These are phyloP conservation scores for Saccostrea glomerata DNA, from an alignment of 1,140 invertebrate genomes.

Conservation along the genomic window DNA sequence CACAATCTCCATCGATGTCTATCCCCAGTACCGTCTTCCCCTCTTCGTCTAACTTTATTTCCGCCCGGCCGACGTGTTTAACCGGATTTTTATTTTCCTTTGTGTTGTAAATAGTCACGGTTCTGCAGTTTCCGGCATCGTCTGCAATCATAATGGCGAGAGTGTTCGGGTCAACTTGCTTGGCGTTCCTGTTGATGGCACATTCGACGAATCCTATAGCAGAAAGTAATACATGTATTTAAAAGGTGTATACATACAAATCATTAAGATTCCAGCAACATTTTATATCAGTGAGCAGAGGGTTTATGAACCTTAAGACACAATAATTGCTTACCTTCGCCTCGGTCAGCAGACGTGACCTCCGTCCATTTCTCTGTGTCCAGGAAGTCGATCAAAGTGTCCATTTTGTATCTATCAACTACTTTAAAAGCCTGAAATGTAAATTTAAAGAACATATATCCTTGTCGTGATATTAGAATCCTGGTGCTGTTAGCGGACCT, in stretches of 20 bases:
- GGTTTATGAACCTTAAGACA: too few species aligned
- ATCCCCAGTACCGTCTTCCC: constrained; percentile 51
- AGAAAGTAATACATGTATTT: neutral
- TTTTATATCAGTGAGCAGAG: too few species aligned
- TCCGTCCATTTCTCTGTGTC: neutral
- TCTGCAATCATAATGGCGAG: constrained; percentile 13
- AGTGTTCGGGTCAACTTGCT: constrained; percentile 35
- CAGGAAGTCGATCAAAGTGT: neutral
- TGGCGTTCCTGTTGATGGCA: constrained; percentile 36
- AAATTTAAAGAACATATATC: neutral
- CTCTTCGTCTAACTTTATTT: constrained; percentile 50
- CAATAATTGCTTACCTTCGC: neutral
- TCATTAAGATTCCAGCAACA: too few species aligned
- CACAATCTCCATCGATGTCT: constrained; percentile 52
- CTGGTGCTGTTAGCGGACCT: too few species aligned
- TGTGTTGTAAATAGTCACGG: constrained; percentile 12
- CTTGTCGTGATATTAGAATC: too few species aligned
- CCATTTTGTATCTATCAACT: neutral
- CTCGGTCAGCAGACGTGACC: neutral
- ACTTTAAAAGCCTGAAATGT: neutral
- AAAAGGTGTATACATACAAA: neutral
- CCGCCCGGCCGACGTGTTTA: constrained; percentile 43
- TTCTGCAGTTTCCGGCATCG: constrained; percentile 40
- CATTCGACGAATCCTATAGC: constrained; percentile 32
- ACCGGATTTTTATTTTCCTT: constrained; percentile 50